These are phyloP conservation scores for Drosophila subquinaria DNA, from an alignment of 2,888 invertebrate species.

Conservation along the genomic window DNA sequence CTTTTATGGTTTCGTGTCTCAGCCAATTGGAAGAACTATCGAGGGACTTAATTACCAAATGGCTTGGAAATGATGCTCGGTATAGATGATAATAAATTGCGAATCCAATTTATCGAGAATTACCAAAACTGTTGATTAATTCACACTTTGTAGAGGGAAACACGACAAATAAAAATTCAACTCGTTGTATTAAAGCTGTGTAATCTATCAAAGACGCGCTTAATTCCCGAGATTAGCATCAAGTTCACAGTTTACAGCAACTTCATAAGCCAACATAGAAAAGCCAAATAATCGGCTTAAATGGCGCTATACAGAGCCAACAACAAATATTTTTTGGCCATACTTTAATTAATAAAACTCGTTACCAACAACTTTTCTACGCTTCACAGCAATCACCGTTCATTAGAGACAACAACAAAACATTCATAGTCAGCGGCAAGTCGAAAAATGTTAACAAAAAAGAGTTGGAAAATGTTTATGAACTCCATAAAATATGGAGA, in stretches of 20 bases:
- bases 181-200: slow-evolving; percentile 2
- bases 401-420: slow-evolving; percentile 35
- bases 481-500: slow-evolving; percentile 29
- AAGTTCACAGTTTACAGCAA: slow-evolving; percentile 44
- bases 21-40: slow-evolving; percentile 25
- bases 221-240: slow-evolving; percentile 33
- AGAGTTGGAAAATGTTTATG: slow-evolving; percentile 29
- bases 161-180: slow-evolving; percentile 10
- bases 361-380: slow-evolving; percentile 52
- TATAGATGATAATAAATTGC: slow-evolving; percentile 32
- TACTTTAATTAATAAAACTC: slow-evolving; percentile 72
- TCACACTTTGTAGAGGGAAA: neutral
- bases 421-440: neutral
- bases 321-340: slow-evolving; percentile 9
- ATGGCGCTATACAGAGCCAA: slow-evolving; percentile 32
- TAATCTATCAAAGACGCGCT: slow-evolving; percentile 49
- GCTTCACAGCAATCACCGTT: slow-evolving; percentile 58
- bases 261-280: slow-evolving; percentile 9
- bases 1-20: slow-evolving; percentile 35
- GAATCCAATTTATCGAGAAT: slow-evolving; percentile 7
- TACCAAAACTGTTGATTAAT: slow-evolving; percentile 35
- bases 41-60: slow-evolving; percentile 24
- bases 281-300: slow-evolving; percentile 47
- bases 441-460: slow-evolving; percentile 20
- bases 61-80: slow-evolving; percentile 28